These are phyloP conservation scores for Rhynchotus rufescens DNA, from an alignment of 2,797 vertebrate species.

Conservation along the genomic window DNA sequence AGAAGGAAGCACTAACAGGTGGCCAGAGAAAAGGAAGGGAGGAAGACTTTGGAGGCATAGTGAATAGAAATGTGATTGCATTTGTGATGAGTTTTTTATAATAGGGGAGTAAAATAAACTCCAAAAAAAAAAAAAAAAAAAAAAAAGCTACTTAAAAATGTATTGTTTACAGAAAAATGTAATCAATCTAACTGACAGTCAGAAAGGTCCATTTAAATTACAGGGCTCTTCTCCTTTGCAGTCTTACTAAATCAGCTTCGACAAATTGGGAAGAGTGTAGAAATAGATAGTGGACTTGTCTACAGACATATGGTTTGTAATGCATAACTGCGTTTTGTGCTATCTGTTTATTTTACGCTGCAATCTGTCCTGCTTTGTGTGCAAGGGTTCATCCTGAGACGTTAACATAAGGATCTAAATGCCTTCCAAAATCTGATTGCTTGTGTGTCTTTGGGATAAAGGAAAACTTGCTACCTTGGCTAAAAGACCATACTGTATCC, in stretches of 20 bases:
- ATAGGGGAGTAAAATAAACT: slow-evolving; percentile 50
- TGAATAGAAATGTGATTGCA: slow-evolving; percentile 61
- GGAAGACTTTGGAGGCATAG: slow-evolving; percentile 44
- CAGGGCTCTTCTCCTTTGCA: slow-evolving; percentile 40
- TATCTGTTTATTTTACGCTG: background rate
- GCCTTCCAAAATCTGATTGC: background rate
- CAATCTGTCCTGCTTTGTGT: background rate
- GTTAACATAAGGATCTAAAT: background rate
- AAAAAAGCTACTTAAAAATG: slow-evolving; percentile 46
- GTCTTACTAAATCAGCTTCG: slow-evolving; percentile 17
- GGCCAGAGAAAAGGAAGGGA: slow-evolving; percentile 50
- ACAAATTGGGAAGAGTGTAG: background rate
- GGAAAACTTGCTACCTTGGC: no score
- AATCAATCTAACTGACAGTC: slow-evolving; percentile 65
- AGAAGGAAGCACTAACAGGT: slow-evolving; percentile 69
- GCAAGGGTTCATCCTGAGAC: background rate
- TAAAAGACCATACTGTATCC: background rate
- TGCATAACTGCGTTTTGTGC: background rate
- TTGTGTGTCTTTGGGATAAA: background rate
- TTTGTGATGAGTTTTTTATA: slow-evolving; percentile 21
- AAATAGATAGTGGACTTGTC: background rate
- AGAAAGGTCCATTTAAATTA: slow-evolving; percentile 63
- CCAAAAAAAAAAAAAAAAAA: slow-evolving; percentile 49
- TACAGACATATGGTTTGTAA: background rate
- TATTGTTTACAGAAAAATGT: slow-evolving; percentile 59